These are phyloP conservation scores for Aplysia californica DNA, from an alignment of 1,140 invertebrate genomes.

Conservation along the genomic window DNA sequence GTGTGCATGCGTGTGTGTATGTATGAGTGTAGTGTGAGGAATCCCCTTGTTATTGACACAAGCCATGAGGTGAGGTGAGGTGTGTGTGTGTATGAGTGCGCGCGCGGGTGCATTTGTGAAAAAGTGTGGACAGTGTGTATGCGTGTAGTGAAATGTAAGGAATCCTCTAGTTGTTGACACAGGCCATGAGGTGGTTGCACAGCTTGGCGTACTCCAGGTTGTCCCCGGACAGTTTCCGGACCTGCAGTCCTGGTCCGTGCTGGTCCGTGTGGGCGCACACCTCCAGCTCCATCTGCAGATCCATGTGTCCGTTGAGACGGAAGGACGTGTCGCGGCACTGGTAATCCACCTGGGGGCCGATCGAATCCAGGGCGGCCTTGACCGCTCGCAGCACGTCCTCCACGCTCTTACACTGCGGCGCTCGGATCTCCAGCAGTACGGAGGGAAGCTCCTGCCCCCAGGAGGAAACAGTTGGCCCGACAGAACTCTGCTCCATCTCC, in stretches of 20 bases:
- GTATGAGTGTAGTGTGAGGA: too few relatives aligned
- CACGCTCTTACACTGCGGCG: conserved; percentile 45
- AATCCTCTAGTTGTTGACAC: conserved; percentile 75
- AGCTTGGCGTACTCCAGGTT: conserved; percentile 89
- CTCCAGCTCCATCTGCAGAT: conserved; percentile 88
- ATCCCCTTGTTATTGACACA: too few relatives aligned
- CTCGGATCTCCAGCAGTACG: conserved; percentile 34
- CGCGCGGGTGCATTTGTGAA: too few relatives aligned
- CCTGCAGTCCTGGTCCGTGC: conserved; percentile 81
- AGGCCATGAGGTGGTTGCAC: conserved; percentile 90
- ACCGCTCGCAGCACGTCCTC: conserved; percentile 82
- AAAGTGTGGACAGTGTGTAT: too few relatives aligned
- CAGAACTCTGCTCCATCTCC: neutral
- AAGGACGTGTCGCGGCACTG: conserved; percentile 67
- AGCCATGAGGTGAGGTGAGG: too few relatives aligned
- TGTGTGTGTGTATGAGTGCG: too few relatives aligned
- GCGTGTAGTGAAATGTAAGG: too few relatives aligned
- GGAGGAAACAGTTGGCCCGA: neutral
- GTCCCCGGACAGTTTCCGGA: conserved; percentile 91
- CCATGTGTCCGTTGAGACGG: conserved; percentile 79
- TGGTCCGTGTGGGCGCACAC: conserved; percentile 72
- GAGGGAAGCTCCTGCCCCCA: conserved; percentile 1
- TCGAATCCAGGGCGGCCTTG: conserved; percentile 83
- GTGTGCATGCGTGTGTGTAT: too few relatives aligned
- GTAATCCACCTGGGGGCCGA: conserved; percentile 73